phyloP scores from a whole-genome alignment of 1,140 invertebrate genomes.

The Xylocopa sonorina region DNA sequence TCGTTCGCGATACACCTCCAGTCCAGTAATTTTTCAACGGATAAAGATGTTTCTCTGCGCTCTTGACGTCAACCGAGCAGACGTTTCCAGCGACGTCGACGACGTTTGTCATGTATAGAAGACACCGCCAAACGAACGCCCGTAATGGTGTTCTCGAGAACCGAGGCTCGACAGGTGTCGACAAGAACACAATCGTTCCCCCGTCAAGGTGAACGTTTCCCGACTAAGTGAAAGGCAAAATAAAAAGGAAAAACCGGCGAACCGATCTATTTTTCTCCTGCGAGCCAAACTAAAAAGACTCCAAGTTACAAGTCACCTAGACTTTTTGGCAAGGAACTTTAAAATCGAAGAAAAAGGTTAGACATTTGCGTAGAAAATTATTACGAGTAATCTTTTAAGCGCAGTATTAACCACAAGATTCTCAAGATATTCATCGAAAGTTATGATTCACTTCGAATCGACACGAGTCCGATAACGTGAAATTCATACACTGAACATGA shows the following conservation, averaged over 20 bases:
- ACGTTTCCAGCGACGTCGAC: neutral
- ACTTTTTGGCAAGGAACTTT: too few relatives aligned
- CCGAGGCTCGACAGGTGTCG: neutral
- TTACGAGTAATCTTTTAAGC: too few relatives aligned
- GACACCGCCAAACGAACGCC: neutral
- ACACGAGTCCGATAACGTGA: too few relatives aligned
- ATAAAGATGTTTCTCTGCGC: neutral
- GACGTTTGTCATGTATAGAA: slow-evolving; percentile 19
- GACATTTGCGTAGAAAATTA: too few relatives aligned
- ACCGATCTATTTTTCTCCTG: neutral
- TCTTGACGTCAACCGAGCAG: neutral
- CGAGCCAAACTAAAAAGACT: neutral
- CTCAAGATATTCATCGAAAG: too few relatives aligned
- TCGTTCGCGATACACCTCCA: too few relatives aligned
- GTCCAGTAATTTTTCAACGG: neutral
- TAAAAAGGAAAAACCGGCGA: neutral
- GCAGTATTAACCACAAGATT: too few relatives aligned
- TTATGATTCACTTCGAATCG: too few relatives aligned
- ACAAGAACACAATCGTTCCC: neutral
- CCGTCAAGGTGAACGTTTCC: neutral
- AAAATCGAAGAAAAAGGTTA: too few relatives aligned
- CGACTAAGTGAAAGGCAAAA: neutral
- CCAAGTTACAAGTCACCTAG: neutral
- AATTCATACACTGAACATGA: too few relatives aligned
- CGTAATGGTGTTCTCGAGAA: slow-evolving; percentile 4